These are phyloP conservation scores for Trogon surrucura DNA, from an alignment of 2,113 vertebrate species.

Conservation along the genomic window DNA sequence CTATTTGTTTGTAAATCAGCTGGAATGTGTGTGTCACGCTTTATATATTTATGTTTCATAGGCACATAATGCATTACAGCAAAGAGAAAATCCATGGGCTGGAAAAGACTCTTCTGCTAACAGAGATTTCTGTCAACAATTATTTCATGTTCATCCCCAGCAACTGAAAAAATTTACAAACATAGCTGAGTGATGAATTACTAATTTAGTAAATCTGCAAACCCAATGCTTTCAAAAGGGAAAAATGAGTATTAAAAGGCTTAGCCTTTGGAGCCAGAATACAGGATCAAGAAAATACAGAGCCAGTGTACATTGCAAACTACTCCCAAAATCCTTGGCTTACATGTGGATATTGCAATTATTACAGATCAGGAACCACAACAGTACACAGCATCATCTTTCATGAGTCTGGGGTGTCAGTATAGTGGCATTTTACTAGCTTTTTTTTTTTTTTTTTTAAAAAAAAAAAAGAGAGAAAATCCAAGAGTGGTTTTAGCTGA, in stretches of 20 bases:
- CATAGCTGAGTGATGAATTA: constrained; percentile 47
- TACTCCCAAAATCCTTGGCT: constrained; percentile 70
- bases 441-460: neutral
- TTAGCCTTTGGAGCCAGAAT: constrained; percentile 58
- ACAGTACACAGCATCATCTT: constrained; percentile 11
- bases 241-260: constrained; percentile 57
- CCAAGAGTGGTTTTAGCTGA: neutral
- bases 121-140: constrained; percentile 48
- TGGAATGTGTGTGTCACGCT: neutral
- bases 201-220: constrained; percentile 69
- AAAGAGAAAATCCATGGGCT: constrained; percentile 18
- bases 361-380: constrained; percentile 22
- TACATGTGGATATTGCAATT: neutral
- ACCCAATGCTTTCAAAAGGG: constrained; percentile 45
- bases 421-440: neutral
- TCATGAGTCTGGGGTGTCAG: neutral
- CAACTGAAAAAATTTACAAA: constrained; percentile 59
- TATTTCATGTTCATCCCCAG: constrained; percentile 40
- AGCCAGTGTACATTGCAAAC: constrained; percentile 54
- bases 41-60: constrained; percentile 21
- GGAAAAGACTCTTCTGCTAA: constrained; percentile 31
- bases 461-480: neutral
- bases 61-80: neutral
- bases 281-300: constrained; percentile 49
- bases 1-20: constrained; percentile 37